Percentiles rank a stretch among this genome's conserved stretches.
Evolutionary conservation across 2,888 invertebrate species (phyloP).

Genomic region (Beris morrisii): DNA sequence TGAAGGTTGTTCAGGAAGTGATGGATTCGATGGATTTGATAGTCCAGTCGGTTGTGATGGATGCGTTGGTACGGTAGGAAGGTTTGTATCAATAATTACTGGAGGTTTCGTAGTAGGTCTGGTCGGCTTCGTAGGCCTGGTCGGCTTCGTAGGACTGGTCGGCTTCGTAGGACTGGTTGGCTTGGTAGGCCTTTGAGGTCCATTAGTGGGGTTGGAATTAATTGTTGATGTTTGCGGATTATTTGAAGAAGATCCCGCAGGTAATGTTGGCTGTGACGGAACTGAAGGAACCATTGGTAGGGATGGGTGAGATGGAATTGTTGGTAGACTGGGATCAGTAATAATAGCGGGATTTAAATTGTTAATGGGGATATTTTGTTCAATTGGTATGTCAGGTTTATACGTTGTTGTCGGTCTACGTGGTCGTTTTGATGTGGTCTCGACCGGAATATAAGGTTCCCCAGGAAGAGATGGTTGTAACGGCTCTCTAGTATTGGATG

Average conservation of each 20-base stretch:
- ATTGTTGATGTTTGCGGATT: background rate
- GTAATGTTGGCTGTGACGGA: background rate
- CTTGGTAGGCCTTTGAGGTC: too few relatives aligned
- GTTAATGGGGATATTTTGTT: too few relatives aligned
- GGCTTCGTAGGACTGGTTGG: background rate
- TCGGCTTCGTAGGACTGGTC: slow-evolving; percentile 5
- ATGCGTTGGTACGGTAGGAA: background rate
- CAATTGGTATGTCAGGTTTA: too few relatives aligned
- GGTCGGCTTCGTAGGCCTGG: slow-evolving; percentile 8
- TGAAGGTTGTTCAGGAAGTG: background rate
- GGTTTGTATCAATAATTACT: slow-evolving; percentile 2
- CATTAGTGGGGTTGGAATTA: background rate
- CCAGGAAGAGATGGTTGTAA: too few relatives aligned
- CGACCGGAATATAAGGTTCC: background rate
- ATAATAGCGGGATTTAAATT: too few relatives aligned
- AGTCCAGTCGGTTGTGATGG: slow-evolving; percentile 2
- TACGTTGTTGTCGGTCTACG: too few relatives aligned
- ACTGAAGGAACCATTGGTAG: too few relatives aligned
- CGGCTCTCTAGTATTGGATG: too few relatives aligned
- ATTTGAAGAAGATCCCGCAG: background rate
- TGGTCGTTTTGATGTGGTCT: background rate
- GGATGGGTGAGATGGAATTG: too few relatives aligned
- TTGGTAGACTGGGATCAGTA: background rate
- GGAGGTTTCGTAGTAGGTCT: slow-evolving; percentile 6
- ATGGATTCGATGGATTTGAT: background rate